A percentile compares a stretch with the other conserved stretches of the same genome.
These are phyloP conservation scores for Sweltsa coloradensis DNA, from an alignment of 1,140 invertebrate genomes.

Conservation along the genomic window DNA sequence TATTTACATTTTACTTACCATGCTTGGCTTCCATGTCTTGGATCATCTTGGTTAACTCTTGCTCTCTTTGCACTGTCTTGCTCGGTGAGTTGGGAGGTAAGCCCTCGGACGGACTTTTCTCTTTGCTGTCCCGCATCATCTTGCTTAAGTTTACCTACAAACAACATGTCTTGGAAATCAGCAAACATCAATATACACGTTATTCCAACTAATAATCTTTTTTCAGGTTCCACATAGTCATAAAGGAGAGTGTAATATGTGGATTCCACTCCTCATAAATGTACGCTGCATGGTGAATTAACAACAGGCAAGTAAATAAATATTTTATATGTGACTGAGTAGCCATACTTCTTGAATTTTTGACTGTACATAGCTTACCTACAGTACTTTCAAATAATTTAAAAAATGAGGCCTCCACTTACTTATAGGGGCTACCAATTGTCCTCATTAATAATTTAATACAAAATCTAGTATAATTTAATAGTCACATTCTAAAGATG, in stretches of 20 bases:
- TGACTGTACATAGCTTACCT: no score
- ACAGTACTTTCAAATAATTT: no score
- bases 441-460: no score
- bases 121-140: slow-evolving; percentile 15
- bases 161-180: background rate
- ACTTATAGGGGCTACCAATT: no score
- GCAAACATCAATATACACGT: background rate
- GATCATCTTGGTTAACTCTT: slow-evolving; percentile 56
- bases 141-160: slow-evolving; percentile 20
- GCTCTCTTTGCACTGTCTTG: slow-evolving; percentile 43
- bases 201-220: background rate
- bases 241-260: background rate
- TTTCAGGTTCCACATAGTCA: background rate
- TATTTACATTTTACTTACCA: slow-evolving; percentile 53
- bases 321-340: background rate
- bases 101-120: slow-evolving; percentile 8
- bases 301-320: background rate
- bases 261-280: background rate
- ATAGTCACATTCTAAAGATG: no score
- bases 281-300: background rate
- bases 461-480: no score
- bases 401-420: no score
- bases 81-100: no score
- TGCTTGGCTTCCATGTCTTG: slow-evolving; percentile 68
- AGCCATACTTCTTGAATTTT: background rate